Evolutionary conservation across 2,113 vertebrate genomes (phyloP).

Genomic region (Scytalopus superciliaris): DNA sequence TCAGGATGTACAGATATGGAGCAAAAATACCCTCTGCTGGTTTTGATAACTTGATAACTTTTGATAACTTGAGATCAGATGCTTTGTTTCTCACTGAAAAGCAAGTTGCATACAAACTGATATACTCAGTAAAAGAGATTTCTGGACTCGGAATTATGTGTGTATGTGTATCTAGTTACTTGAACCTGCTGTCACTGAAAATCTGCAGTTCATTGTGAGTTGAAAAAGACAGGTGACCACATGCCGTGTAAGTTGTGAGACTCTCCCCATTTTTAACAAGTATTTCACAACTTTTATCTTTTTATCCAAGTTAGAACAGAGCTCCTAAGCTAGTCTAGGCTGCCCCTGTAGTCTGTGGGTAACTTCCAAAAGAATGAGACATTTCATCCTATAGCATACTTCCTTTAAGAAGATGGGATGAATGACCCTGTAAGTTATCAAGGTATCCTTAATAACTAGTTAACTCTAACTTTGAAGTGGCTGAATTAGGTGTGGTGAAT

Average conservation of each 20-base stretch:
- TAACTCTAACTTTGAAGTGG: background rate
- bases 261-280: background rate
- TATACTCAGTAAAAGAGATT: background rate
- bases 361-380: background rate
- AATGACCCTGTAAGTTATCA: background rate
- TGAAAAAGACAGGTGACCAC: background rate
- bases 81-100: background rate
- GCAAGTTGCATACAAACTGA: background rate
- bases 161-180: background rate
- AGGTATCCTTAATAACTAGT: background rate
- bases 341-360: background rate
- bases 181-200: background rate
- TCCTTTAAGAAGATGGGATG: background rate
- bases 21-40: background rate
- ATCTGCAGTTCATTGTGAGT: background rate
- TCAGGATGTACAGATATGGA: background rate
- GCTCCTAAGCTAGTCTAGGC: background rate
- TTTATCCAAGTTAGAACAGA: background rate
- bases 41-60: background rate
- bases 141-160: background rate
- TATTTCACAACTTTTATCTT: background rate
- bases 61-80: background rate
- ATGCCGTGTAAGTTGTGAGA: background rate
- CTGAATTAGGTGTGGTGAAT: background rate
- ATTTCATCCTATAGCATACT: background rate